A percentile compares a stretch with the other conserved stretches of the same genome.
Conservation (phyloP, 1,140 invertebrate species). For the Drosophila tsacasi region DNA sequence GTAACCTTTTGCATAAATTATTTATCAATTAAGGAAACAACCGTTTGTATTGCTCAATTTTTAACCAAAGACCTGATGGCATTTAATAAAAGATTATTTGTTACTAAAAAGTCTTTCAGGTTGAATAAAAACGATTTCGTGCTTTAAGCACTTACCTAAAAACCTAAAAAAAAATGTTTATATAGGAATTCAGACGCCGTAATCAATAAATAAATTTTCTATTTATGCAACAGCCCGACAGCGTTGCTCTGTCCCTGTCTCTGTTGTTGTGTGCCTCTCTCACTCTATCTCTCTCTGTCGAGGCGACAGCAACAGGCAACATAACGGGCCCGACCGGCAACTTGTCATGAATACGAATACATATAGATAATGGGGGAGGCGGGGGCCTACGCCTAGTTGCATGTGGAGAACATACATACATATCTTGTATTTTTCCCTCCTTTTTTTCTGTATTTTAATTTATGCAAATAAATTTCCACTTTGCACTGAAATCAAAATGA, state of each 20-base stretch:
- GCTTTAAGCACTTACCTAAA: constrained; percentile 20
- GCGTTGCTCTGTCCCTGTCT: constrained; percentile 9
- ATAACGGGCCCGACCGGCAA: constrained; percentile 69
- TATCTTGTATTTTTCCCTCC: constrained; percentile 36
- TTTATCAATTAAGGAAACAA: neutral
- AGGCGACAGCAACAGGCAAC: constrained; percentile 45
- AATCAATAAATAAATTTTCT: constrained; percentile 82
- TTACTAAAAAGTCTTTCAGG: constrained; percentile 13
- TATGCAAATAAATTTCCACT: constrained; percentile 85
- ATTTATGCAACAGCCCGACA: constrained; percentile 74
- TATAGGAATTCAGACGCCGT: constrained; percentile 71
- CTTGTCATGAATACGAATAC: constrained; percentile 71
- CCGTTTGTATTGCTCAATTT: neutral
- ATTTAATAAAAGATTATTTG: constrained; percentile 15
- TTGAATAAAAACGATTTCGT: constrained; percentile 30
- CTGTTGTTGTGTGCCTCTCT: neutral
- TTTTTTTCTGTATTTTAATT: constrained; percentile 68
- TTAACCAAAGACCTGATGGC: neutral
- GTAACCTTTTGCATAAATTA: neutral
- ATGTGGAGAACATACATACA: constrained; percentile 28
- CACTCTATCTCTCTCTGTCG: constrained; percentile 5
- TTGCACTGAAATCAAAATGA: constrained; percentile 84
- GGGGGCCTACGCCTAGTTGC: constrained; percentile 40
- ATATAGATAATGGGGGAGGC: constrained; percentile 12
- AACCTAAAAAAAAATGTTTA: constrained; percentile 32